A percentile compares a stretch with the other conserved stretches of the same genome.
These are phyloP conservation scores for Sardinella longiceps DNA, from an alignment of 2,797 vertebrate genomes.

Conservation along the genomic window DNA sequence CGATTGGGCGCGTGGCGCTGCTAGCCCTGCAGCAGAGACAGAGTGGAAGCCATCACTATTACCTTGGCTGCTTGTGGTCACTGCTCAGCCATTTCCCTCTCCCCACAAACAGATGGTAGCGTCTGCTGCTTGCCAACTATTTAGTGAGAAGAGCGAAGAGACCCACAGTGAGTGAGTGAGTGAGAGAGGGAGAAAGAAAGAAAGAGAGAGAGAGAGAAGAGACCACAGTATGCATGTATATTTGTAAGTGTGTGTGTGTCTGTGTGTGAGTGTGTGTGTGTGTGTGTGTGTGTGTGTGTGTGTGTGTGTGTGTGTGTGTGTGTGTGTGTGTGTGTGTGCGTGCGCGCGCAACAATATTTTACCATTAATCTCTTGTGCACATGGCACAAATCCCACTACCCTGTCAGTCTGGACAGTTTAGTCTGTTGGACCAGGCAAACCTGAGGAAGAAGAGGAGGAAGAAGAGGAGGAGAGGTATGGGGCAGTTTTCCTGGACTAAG, in stretches of 20 bases:
- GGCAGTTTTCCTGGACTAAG: background rate
- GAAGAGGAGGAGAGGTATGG: background rate
- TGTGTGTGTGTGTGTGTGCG: constrained; percentile 52
- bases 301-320: constrained; percentile 35
- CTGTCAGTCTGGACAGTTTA: background rate
- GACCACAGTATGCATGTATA: no score
- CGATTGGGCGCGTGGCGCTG: constrained; percentile 53
- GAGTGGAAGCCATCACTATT: constrained; percentile 74
- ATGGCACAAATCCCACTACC: background rate
- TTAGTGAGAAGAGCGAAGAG: constrained; percentile 56
- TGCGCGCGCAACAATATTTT: constrained; percentile 57
- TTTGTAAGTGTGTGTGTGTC: no score
- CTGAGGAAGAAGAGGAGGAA: background rate
- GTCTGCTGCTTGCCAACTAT: constrained; percentile 66
- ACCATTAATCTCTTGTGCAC: constrained; percentile 46
- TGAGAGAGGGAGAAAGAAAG: no score
- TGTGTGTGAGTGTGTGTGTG: no score
- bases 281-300: constrained; percentile 32
- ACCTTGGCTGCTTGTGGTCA: constrained; percentile 74
- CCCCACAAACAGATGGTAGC: constrained; percentile 73
- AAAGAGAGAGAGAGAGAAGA: no score
- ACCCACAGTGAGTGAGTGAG: constrained; percentile 18
- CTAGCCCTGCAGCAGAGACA: constrained; percentile 67
- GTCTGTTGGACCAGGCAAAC: constrained; percentile 2
- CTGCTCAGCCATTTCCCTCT: constrained; percentile 67